Evolutionary conservation across 1,140 invertebrate genomes (phyloP).

Genomic region (Drosophila mojavensis): DNA sequence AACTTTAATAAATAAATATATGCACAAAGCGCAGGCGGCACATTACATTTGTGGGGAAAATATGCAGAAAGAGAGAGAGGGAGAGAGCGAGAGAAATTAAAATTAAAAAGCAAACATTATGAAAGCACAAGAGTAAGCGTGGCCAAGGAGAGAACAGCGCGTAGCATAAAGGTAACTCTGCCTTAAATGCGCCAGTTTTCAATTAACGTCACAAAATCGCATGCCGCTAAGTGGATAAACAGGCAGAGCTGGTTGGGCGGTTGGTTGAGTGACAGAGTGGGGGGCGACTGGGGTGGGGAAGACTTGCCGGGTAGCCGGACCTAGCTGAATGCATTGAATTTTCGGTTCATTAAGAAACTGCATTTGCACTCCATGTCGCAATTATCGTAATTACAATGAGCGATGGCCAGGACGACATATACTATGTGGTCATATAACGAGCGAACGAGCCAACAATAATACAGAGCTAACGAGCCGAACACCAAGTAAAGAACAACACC

Average conservation of each 20-base stretch:
- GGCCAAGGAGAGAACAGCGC: conserved; percentile 3
- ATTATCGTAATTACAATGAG: conserved; percentile 80
- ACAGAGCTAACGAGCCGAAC: conserved; percentile 66
- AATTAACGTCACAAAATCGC: conserved; percentile 66
- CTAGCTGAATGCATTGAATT: conserved; percentile 59
- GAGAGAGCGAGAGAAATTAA: conserved; percentile 5
- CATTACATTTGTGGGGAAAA: conserved; percentile 27
- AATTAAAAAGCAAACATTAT: conserved; percentile 61
- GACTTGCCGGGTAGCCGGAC: not conserved
- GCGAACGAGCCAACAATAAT: conserved; percentile 63
- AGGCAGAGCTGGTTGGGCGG: not conserved
- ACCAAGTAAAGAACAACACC: conserved; percentile 34
- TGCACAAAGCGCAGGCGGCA: conserved; percentile 9
- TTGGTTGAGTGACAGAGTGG: not conserved
- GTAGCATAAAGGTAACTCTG: conserved; percentile 18
- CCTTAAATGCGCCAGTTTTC: conserved; percentile 77
- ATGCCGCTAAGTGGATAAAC: conserved; percentile 75
- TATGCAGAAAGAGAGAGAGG: not conserved
- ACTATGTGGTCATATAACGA: conserved; percentile 41
- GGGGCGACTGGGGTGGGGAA: not conserved
- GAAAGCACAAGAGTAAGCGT: conserved; percentile 22
- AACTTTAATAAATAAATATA: conserved; percentile 73
- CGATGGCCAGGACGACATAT: conserved; percentile 59
- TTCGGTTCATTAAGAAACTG: conserved; percentile 71
- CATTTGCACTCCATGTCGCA: conserved; percentile 62